phyloP scores from a whole-genome alignment of 2,113 vertebrate genomes.

The Acanthochromis polyacanthus region DNA sequence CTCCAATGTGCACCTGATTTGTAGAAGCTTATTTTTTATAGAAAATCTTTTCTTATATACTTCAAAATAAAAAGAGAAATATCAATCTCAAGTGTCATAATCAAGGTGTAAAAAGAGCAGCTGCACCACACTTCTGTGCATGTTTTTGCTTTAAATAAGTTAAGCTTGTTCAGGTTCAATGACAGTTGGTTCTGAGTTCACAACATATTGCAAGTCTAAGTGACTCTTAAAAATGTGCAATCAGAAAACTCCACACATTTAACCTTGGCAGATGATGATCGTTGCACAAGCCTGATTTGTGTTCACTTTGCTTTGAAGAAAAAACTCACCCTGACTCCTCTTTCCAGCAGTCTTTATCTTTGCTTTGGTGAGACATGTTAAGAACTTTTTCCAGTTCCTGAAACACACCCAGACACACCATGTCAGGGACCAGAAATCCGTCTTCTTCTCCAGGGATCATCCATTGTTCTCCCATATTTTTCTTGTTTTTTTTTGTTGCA shows the following conservation, averaged over 20 bases:
- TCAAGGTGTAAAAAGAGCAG: no score
- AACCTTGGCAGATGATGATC: no score
- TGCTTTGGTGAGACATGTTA: constrained; percentile 89
- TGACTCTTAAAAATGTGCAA: not conserved
- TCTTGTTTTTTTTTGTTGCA: not conserved
- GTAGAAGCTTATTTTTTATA: no score
- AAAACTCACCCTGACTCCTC: constrained; percentile 90
- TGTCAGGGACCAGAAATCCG: not conserved
- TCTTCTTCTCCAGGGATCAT: not conserved
- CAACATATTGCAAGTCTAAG: no score
- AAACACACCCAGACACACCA: constrained; percentile 45
- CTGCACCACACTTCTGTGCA: no score
- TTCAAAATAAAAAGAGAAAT: no score
- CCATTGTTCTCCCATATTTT: not conserved
- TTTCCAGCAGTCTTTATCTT: constrained; percentile 89
- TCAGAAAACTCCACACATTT: not conserved
- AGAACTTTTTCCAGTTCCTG: constrained; percentile 91
- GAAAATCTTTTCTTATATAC: no score
- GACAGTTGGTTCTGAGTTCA: no score
- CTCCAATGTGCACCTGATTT: no score
- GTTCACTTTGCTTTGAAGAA: not conserved
- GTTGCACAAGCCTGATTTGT: not conserved
- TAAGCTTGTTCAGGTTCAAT: no score
- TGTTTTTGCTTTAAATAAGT: no score
- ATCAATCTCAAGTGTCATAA: no score